A percentile compares a stretch with the other conserved stretches of the same genome.
Evolutionary conservation across 2,888 invertebrate genomes (phyloP).

Genomic region (Pogonocherus hispidulus): DNA sequence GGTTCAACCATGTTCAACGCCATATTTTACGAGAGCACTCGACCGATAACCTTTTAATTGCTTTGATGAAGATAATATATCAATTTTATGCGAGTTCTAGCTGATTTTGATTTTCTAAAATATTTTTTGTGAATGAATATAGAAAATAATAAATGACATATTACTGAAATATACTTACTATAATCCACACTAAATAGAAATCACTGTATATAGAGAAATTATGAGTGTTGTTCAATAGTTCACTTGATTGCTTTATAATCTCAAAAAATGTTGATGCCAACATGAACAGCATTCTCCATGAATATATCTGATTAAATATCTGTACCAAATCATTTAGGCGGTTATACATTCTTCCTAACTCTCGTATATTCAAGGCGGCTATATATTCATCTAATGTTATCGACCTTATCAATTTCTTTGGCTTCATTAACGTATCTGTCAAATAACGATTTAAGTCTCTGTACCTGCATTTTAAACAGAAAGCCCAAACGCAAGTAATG

Average conservation of each 20-base stretch:
- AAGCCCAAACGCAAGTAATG: background rate
- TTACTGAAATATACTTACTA: conserved; percentile 5
- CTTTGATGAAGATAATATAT: too few relatives aligned
- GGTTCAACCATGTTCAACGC: too few relatives aligned
- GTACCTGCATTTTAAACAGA: conserved; percentile 14
- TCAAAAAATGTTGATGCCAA: background rate
- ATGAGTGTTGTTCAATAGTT: background rate
- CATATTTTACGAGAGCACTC: too few relatives aligned
- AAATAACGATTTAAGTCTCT: conserved; percentile 5
- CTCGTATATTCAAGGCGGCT: background rate
- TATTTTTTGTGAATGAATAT: too few relatives aligned
- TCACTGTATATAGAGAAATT: background rate
- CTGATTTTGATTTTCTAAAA: too few relatives aligned
- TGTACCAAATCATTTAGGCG: background rate
- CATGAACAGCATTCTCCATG: conserved; percentile 6
- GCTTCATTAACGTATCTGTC: background rate
- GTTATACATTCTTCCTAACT: conserved; percentile 1
- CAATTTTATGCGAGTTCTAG: too few relatives aligned
- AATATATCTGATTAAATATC: background rate
- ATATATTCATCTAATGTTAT: conserved; percentile 5
- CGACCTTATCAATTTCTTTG: background rate
- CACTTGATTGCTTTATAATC: background rate
- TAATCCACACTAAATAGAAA: background rate
- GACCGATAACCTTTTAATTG: too few relatives aligned
- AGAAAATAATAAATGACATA: background rate